Conservation (phyloP, 2,113 vertebrate genomes). For the Otis tarda region DNA sequence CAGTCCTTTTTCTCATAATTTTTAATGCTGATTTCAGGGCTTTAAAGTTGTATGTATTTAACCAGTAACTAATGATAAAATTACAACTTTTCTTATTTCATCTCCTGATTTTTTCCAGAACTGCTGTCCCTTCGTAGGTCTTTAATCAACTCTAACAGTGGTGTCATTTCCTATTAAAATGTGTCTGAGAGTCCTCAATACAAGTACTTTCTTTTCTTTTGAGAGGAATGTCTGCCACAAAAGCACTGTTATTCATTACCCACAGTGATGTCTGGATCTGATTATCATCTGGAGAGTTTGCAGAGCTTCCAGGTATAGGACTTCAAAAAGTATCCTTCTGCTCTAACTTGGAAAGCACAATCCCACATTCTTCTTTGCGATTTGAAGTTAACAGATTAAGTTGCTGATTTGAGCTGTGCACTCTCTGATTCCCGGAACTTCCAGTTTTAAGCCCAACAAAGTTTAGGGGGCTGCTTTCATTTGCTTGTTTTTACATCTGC, state of each 20-base stretch:
- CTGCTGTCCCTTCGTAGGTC: constrained; percentile 14
- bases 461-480: not conserved
- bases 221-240: constrained; percentile 9
- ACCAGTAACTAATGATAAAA: constrained; percentile 47
- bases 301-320: constrained; percentile 2
- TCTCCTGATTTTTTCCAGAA: constrained; percentile 34
- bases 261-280: constrained; percentile 15
- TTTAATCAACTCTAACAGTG: constrained; percentile 32
- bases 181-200: constrained; percentile 1
- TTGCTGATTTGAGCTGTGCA: not conserved
- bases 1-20: not conserved
- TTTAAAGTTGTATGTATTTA: constrained; percentile 1
- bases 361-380: not conserved
- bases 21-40: not conserved
- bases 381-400: not conserved
- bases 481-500: not conserved
- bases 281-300: constrained; percentile 51
- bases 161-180: constrained; percentile 65
- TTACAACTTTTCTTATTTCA: constrained; percentile 1
- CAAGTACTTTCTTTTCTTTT: constrained; percentile 10
- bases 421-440: not conserved
- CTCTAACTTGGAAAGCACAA: not conserved
- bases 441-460: not conserved
- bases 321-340: not conserved
- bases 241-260: constrained; percentile 49